These are phyloP conservation scores for Bellardia pandia DNA, from an alignment of 2,888 invertebrate genomes.

Conservation along the genomic window DNA sequence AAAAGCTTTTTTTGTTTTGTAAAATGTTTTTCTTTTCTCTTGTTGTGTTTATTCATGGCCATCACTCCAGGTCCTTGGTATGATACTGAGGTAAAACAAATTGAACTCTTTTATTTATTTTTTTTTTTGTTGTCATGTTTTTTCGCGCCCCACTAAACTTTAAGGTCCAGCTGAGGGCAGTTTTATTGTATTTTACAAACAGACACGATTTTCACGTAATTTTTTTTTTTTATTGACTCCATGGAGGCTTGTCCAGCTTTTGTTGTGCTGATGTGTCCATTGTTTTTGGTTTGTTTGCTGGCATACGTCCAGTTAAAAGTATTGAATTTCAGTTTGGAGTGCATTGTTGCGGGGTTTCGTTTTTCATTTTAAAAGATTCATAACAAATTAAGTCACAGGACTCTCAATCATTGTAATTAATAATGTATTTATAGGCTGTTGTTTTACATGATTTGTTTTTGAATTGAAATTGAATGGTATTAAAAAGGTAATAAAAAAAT, in stretches of 20 bases:
- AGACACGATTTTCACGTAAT: slow-evolving; percentile 21
- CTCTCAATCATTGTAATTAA: slow-evolving; percentile 76
- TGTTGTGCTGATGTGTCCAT: slow-evolving; percentile 19
- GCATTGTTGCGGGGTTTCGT: slow-evolving; percentile 32
- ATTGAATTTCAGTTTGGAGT: slow-evolving; percentile 76
- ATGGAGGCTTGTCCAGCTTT: slow-evolving; percentile 21
- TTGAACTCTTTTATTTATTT: slow-evolving; percentile 64
- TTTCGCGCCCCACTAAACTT: slow-evolving; percentile 70
- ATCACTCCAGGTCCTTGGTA: slow-evolving; percentile 36
- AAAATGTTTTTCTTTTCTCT: neutral
- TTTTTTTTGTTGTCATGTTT: slow-evolving; percentile 63
- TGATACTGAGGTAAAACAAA: slow-evolving; percentile 55
- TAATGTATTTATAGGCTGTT: slow-evolving; percentile 75
- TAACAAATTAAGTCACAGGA: slow-evolving; percentile 64
- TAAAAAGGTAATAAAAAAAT: neutral
- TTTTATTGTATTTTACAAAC: slow-evolving; percentile 44
- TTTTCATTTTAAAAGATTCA: slow-evolving; percentile 56
- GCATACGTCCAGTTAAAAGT: slow-evolving; percentile 74
- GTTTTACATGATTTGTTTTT: slow-evolving; percentile 58
- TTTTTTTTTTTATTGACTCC: slow-evolving; percentile 9
- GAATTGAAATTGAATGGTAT: slow-evolving; percentile 19
- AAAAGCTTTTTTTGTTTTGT: slow-evolving; percentile 75
- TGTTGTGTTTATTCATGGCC: slow-evolving; percentile 42
- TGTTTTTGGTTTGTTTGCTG: slow-evolving; percentile 60
- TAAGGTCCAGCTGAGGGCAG: slow-evolving; percentile 70